Base-by-base conservation (phyloP, 2,888 invertebrate genomes). In the Fissipunctia ypsillon region DNA sequence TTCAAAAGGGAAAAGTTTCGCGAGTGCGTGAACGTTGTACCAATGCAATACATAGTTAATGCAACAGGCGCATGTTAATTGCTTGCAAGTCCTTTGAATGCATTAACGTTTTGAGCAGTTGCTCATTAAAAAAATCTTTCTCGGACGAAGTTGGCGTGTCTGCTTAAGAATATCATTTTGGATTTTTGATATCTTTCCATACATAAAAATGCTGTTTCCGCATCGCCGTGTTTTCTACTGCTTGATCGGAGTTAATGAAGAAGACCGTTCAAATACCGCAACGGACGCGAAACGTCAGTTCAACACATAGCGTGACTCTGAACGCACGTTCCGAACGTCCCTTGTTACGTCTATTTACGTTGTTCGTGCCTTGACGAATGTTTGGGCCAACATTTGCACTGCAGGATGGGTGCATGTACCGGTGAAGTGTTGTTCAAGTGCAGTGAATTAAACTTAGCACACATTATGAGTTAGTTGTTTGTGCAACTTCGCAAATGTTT, bases 361-460 rank as follows among this genome's bases (percentile, higher is more conserved):
- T 91, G 88, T 90, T 87, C 87, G 88, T 85, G 86, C 81, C 80
- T 89, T 88, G 87, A 83, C 87, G 84, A 89, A 90, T 89, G 91
- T 92, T 88, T 91, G 85, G 82, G 73, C 88, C 87, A 90, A 91
- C 88, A 91, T 93, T 93, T 90, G 92, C 89, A 84, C 85, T 81
- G 80, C 89, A 90, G 84, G 88, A 95, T 95, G 95, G 92, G 89
- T 91, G 88, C 88, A 86, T 81, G 87, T 87, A 86, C 85, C 89
- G 84, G 93, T 94, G 93, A 89, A 91, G 94, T 95, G 94, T 85
- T 92, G 90, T 88, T 88, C 81, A 88, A 89, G 91, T 93, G 93
- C 85, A 88, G 92, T 91, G 94, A 90, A 90, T 90, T 90, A 88
- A 91, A 89, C 85, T 90, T 90, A 91, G 88, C 89, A 89, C 87